phyloP scores from a whole-genome alignment of 2,888 invertebrate species.

The Cephus spinipes region DNA sequence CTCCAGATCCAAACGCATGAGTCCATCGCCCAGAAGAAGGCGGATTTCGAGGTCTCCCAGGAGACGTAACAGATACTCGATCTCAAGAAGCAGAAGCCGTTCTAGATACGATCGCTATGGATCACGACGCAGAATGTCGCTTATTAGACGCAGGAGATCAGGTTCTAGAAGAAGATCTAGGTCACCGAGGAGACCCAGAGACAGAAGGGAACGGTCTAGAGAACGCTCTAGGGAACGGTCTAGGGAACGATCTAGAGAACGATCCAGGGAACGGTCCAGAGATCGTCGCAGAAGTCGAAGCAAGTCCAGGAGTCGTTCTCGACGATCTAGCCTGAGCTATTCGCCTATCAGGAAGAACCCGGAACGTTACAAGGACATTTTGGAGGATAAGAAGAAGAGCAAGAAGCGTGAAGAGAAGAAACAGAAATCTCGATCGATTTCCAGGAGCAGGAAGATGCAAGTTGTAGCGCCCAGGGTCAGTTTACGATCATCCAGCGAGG shows the following conservation, averaged over 20 bases:
- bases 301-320: slow-evolving; percentile 66
- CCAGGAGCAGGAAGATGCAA: slow-evolving; percentile 45
- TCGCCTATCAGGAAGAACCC: slow-evolving; percentile 78
- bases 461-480: slow-evolving; percentile 60
- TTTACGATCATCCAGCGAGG: slow-evolving; percentile 62
- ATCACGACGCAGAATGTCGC: slow-evolving; percentile 47
- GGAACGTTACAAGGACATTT: slow-evolving; percentile 76
- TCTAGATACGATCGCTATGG: slow-evolving; percentile 53
- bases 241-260: slow-evolving; percentile 34
- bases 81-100: slow-evolving; percentile 53
- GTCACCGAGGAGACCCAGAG: slow-evolving; percentile 27
- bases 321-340: slow-evolving; percentile 72
- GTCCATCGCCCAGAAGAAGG: slow-evolving; percentile 50
- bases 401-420: slow-evolving; percentile 53
- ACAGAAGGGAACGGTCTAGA: slow-evolving; percentile 13
- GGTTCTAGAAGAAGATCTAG: slow-evolving; percentile 55
- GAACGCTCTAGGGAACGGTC: slow-evolving; percentile 41
- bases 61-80: slow-evolving; percentile 51
- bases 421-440: slow-evolving; percentile 49
- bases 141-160: slow-evolving; percentile 39
- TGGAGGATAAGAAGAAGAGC: slow-evolving; percentile 72
- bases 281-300: slow-evolving; percentile 45
- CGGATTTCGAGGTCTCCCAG: slow-evolving; percentile 51
- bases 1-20: slow-evolving; percentile 48
- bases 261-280: slow-evolving; percentile 38